These are phyloP conservation scores for Papilio protenor DNA, from an alignment of 2,888 invertebrate genomes.

Conservation along the genomic window DNA sequence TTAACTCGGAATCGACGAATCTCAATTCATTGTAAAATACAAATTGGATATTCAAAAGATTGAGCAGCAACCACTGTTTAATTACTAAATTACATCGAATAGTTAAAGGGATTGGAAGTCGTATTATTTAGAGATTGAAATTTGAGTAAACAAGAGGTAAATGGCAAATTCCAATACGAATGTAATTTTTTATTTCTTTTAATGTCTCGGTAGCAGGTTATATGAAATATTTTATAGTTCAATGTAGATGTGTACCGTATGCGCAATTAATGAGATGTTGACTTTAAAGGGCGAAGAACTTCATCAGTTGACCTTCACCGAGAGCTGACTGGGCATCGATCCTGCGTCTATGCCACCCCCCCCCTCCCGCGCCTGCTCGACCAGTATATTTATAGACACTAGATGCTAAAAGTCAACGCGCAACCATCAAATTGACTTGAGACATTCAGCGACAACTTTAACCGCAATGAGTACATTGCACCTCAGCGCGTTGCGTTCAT, in stretches of 20 bases:
- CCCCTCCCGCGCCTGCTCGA: slow-evolving; percentile 55
- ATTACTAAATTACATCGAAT: slow-evolving; percentile 3
- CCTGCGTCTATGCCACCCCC: slow-evolving; percentile 67
- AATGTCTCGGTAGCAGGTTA: neutral
- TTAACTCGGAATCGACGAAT: slow-evolving; percentile 39
- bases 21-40: slow-evolving; percentile 3
- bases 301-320: slow-evolving; percentile 77
- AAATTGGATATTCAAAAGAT: slow-evolving; percentile 16
- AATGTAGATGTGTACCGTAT: slow-evolving; percentile 1
- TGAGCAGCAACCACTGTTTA: slow-evolving; percentile 15
- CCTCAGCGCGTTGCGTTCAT: slow-evolving; percentile 40
- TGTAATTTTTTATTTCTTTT: neutral
- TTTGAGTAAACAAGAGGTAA: neutral
- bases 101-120: neutral
- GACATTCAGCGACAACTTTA: slow-evolving; percentile 47
- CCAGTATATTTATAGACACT: slow-evolving; percentile 77
- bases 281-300: slow-evolving; percentile 69
- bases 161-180: slow-evolving; percentile 1
- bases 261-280: slow-evolving; percentile 60
- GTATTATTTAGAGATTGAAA: neutral
- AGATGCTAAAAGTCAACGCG: slow-evolving; percentile 61
- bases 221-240: slow-evolving; percentile 21
- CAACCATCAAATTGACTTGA: slow-evolving; percentile 46
- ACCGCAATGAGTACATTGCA: slow-evolving; percentile 48
- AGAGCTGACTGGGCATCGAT: slow-evolving; percentile 76